A percentile compares a stretch with the other conserved stretches of the same genome.
Conservation (phyloP, 2,113 vertebrate species). For the Chaetodon auriga region DNA sequence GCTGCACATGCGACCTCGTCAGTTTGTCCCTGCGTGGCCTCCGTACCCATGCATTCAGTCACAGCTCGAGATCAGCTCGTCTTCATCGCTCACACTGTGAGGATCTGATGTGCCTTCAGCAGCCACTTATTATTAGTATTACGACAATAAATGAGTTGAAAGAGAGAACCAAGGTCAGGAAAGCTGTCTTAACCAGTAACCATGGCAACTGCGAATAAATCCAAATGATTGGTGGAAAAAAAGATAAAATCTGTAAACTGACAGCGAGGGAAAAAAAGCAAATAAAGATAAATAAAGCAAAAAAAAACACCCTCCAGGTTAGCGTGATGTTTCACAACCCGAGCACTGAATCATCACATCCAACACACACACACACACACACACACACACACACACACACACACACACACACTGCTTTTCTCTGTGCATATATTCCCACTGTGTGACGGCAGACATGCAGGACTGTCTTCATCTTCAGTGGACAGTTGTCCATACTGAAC, state of each 20-base stretch:
- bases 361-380: slow-evolving; percentile 11
- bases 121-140: not conserved
- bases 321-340: slow-evolving; percentile 58
- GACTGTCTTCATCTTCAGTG: slow-evolving; percentile 5
- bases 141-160: not conserved
- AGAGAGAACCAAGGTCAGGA: slow-evolving; percentile 27
- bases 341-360: slow-evolving; percentile 57
- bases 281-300: not conserved
- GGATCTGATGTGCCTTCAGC: not conserved
- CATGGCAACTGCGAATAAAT: slow-evolving; percentile 15
- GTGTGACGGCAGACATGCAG: slow-evolving; percentile 7
- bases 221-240: not conserved
- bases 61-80: too few species aligned
- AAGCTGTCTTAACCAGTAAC: not conserved
- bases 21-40: too few species aligned
- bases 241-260: slow-evolving; percentile 4
- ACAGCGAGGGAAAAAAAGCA: slow-evolving; percentile 1
- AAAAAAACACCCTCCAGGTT: slow-evolving; percentile 44
- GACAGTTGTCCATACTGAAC: too few species aligned
- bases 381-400: too few species aligned
- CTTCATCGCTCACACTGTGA: too few species aligned
- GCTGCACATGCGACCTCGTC: too few species aligned
- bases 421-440: slow-evolving; percentile 27
- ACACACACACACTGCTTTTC: not conserved
- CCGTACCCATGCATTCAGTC: too few species aligned